Evolutionary conservation across 2,888 invertebrate genomes (phyloP), one percentile per base, ranked within the genome.

Genomic region (Cheiracanthium punctorium): DNA sequence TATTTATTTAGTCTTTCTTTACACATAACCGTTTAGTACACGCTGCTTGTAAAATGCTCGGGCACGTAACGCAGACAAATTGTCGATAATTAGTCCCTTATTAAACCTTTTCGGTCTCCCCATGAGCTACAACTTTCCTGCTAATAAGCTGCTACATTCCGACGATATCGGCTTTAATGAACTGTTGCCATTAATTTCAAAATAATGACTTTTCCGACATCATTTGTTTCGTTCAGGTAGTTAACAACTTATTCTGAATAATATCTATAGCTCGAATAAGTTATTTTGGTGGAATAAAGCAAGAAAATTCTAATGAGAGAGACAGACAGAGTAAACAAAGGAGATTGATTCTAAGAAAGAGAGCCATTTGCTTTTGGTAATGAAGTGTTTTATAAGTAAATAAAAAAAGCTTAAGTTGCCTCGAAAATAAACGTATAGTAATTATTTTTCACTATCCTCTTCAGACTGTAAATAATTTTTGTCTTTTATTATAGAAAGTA

Each of bases 101-200:
- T 48, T 7, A 17, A 48, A 17, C 17, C 2, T 17, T 2, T 48
- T 48, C 17, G 10, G 37, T 17, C 43, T 48, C 10, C 17, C 7
- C 43, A 17, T 48, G 43, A 12, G 14, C 12, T 10, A 17, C 10
- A 17, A 48, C 43, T 48, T 48, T 48, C 17, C 37, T 17, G n/a
- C 43, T 48, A 48, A 48, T 48, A 48, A 48, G 10, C 43, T 48
- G 43, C n/a, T 48, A 48, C 43, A 48, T 17, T 48, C 43, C 43
- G 2, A 2, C 7, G 43, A 48, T 48, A 48, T 48, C 43, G 43
- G 14, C 43, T 48, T 7, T 48, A 48, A 48, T 48, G 43, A 48
- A 17, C 43, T 48, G 43, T 48, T 48, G 43, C 43, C 43, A 48
- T 48, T 48, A 48, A n/a, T 48, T 48, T 48, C 48, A 48, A 48